Evolutionary conservation across 2,113 vertebrate genomes (phyloP).

Genomic region (Rhynchomys soricoides): DNA sequence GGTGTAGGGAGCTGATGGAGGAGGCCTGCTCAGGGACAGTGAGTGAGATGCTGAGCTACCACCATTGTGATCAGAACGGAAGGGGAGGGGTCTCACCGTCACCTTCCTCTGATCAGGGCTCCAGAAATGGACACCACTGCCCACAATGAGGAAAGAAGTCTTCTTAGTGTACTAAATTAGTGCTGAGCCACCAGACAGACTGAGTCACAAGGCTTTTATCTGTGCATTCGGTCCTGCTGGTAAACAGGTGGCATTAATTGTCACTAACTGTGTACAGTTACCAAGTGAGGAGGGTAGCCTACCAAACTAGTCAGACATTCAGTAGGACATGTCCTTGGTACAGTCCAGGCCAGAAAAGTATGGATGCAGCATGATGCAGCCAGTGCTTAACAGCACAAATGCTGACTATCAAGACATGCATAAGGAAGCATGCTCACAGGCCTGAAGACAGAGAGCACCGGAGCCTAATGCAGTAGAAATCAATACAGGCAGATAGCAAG

Average conservation of each 20-base stretch:
- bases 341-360: background rate
- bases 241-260: background rate
- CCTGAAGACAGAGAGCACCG: background rate
- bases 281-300: background rate
- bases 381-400: background rate
- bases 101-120: too few relatives aligned
- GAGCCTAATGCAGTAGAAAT: background rate
- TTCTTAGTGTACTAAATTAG: background rate
- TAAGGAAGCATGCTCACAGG: background rate
- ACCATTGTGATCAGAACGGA: background rate
- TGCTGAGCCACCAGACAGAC: background rate
- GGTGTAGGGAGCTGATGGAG: background rate
- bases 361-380: background rate
- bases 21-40: background rate
- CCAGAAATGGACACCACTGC: background rate
- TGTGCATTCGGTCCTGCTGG: background rate
- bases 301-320: background rate
- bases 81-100: background rate
- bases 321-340: accelerated
- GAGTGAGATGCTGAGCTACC: too few relatives aligned
- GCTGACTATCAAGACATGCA: background rate
- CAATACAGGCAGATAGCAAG: background rate
- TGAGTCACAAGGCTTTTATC: background rate
- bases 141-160: background rate
- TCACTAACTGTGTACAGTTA: background rate